These are phyloP conservation scores for Slavum lentiscoides DNA, from an alignment of 2,888 invertebrate species.

Conservation along the genomic window DNA sequence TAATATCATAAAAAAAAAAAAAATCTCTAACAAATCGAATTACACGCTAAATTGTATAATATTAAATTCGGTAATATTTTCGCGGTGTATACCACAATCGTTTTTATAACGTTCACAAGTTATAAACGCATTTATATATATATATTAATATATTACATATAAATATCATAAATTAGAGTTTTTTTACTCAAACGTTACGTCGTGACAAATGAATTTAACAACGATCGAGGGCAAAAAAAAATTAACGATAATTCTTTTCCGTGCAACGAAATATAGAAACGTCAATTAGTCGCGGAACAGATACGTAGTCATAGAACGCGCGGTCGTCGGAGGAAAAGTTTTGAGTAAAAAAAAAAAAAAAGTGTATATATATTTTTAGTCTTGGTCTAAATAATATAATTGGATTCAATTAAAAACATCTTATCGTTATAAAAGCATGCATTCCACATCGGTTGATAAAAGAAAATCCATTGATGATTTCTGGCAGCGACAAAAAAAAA, in stretches of 20 bases:
- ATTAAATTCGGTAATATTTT: neutral
- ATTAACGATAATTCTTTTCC: neutral
- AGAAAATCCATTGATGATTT: too few species aligned
- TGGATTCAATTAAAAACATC: slow-evolving; percentile 2
- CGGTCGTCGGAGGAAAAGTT: slow-evolving; percentile 30
- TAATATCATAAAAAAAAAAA: neutral
- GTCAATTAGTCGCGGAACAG: slow-evolving; percentile 28
- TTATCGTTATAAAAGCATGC: neutral
- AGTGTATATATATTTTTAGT: neutral
- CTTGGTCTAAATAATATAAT: slow-evolving; percentile 31
- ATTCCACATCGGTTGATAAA: too few species aligned
- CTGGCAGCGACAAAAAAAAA: neutral
- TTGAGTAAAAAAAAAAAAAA: neutral
- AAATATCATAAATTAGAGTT: neutral
- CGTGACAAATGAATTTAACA: neutral
- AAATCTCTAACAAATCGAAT: neutral
- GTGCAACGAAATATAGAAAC: neutral
- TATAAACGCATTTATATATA: too few species aligned
- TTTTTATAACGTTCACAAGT: neutral
- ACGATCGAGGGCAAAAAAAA: neutral
- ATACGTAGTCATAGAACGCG: neutral
- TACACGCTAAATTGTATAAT: neutral
- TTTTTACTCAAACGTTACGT: neutral
- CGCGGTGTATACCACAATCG: too few species aligned
- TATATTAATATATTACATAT: too few species aligned